Conservation (phyloP, 2,888 invertebrate species). For the Exocentrus adspersus region DNA sequence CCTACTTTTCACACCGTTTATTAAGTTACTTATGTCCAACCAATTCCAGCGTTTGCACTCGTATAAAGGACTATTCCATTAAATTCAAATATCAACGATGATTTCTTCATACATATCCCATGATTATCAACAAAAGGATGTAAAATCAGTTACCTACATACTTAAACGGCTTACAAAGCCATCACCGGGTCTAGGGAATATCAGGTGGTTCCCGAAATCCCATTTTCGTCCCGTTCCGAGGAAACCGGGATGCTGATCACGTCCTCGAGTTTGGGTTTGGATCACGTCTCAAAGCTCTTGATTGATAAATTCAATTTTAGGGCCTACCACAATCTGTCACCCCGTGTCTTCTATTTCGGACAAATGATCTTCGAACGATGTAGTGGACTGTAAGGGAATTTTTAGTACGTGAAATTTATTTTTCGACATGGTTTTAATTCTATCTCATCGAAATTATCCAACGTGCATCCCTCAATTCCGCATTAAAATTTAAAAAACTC, state of each 20-base stretch:
- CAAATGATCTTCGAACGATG: constrained; percentile 35
- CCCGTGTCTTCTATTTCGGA: constrained; percentile 35
- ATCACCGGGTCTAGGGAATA: not conserved
- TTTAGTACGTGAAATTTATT: not conserved
- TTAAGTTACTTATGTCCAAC: not conserved
- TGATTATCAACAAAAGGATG: too few relatives aligned
- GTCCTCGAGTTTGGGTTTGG: constrained; percentile 42
- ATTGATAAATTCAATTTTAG: constrained; percentile 52
- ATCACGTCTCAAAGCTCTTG: constrained; percentile 41
- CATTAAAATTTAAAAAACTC: too few relatives aligned
- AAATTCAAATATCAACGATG: too few relatives aligned
- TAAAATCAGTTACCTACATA: too few relatives aligned
- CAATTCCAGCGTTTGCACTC: too few relatives aligned
- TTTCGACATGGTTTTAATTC: too few relatives aligned
- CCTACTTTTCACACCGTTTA: too few relatives aligned
- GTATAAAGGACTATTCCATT: too few relatives aligned
- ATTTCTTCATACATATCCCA: too few relatives aligned
- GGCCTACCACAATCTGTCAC: constrained; percentile 51
- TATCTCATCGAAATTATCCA: too few relatives aligned
- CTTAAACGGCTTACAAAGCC: constrained; percentile 1
- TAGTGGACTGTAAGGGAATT: constrained; percentile 22
- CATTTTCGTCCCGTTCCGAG: constrained; percentile 14
- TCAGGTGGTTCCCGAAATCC: not conserved
- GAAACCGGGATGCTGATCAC: constrained; percentile 45
- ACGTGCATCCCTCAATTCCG: too few relatives aligned